Conservation (phyloP, 2,113 vertebrate genomes). For the Gnathonemus longibarbis region DNA sequence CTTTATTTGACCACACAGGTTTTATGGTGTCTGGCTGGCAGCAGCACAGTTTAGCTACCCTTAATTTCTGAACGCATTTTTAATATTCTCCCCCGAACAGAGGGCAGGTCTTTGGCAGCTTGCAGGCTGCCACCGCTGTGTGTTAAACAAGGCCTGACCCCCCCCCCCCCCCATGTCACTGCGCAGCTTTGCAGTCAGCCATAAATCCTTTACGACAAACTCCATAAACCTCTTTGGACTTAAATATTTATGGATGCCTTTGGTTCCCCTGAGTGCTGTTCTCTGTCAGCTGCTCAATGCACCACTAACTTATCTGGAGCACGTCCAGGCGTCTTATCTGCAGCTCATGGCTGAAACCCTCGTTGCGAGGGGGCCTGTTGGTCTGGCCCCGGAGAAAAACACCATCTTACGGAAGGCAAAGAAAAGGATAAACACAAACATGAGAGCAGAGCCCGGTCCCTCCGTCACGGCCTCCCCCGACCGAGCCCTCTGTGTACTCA, state of each 20-base stretch:
- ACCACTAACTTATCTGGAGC: constrained; percentile 52
- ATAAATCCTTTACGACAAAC: constrained; percentile 64
- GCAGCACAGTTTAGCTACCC: constrained; percentile 50
- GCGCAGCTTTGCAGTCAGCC: constrained; percentile 50
- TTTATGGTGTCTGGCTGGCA: constrained; percentile 44
- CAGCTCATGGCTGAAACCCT: constrained; percentile 41
- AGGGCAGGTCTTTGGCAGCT: constrained; percentile 30
- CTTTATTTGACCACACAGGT: constrained; percentile 4
- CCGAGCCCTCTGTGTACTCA: not conserved
- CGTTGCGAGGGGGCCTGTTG: constrained; percentile 42
- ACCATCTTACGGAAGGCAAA: constrained; percentile 2
- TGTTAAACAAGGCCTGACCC: constrained; percentile 26
- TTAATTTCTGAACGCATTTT: constrained; percentile 53
- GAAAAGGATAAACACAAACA: not conserved
- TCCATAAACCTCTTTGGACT: constrained; percentile 57
- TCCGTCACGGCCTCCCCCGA: not conserved
- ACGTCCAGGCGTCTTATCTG: constrained; percentile 56
- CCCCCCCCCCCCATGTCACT: constrained; percentile 33
- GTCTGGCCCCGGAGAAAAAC: constrained; percentile 33
- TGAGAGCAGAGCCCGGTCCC: not conserved
- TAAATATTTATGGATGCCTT: constrained; percentile 64
- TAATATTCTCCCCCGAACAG: constrained; percentile 28
- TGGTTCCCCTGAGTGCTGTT: constrained; percentile 55
- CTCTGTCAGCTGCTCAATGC: constrained; percentile 51
- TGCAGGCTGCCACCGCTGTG: constrained; percentile 27